Conservation (phyloP, 1,140 invertebrate species). For the Maconellicoccus hirsutus region DNA sequence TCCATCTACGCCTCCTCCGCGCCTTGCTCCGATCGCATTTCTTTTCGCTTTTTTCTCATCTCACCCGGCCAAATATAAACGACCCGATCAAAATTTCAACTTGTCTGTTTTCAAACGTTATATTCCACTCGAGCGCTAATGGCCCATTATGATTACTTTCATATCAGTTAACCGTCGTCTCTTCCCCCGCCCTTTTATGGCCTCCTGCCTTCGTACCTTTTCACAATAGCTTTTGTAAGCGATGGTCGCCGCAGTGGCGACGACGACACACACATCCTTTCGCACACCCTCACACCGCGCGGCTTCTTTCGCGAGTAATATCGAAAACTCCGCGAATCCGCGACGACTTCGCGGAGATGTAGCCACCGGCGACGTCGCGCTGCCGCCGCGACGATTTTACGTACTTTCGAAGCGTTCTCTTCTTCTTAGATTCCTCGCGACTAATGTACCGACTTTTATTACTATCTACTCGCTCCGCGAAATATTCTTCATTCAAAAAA, state of each 20-base stretch:
- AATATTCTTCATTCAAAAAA: not conserved
- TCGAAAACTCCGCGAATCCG: too few relatives aligned
- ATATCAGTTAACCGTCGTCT: conserved; percentile 12
- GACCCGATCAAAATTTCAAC: conserved; percentile 16
- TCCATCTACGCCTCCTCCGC: too few relatives aligned
- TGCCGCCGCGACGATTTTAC: not conserved
- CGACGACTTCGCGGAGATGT: not conserved
- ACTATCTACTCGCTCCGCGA: not conserved
- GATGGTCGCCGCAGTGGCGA: too few relatives aligned
- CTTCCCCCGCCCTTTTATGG: not conserved
- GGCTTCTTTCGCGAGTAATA: too few relatives aligned
- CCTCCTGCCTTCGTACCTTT: too few relatives aligned
- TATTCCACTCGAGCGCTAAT: conserved; percentile 14
- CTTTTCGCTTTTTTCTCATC: too few relatives aligned
- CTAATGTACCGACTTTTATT: conserved; percentile 9
- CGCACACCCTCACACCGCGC: too few relatives aligned
- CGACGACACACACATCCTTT: too few relatives aligned
- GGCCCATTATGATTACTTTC: conserved; percentile 17
- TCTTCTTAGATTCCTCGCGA: not conserved
- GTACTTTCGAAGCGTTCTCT: not conserved
- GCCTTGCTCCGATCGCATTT: too few relatives aligned
- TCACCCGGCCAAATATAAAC: too few relatives aligned
- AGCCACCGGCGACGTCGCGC: too few relatives aligned
- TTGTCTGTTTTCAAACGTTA: conserved; percentile 1
- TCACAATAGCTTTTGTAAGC: too few relatives aligned